Evolutionary conservation across 64 coral and sea anemone genomes (phyloP).

Genomic region (Acropora yongei): DNA sequence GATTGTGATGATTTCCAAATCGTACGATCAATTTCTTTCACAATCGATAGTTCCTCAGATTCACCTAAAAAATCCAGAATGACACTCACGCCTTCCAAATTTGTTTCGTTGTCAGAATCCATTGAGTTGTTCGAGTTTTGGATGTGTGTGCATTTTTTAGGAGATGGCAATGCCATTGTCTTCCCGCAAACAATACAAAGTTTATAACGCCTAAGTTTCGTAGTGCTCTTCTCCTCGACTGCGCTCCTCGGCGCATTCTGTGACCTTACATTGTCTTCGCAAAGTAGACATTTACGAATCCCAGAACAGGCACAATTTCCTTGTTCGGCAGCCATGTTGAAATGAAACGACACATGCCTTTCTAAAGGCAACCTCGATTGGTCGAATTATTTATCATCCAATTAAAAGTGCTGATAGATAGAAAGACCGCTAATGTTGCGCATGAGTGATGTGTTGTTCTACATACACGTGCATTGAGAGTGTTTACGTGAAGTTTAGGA

Average conservation of each 20-base stretch:
- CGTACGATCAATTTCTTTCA: conserved; percentile 81
- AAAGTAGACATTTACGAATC: conserved; percentile 88
- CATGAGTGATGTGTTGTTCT: conserved; percentile 41
- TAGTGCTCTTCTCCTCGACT: background rate
- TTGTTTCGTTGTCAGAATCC: background rate
- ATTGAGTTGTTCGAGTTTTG: background rate
- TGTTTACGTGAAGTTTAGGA: conserved; percentile 12
- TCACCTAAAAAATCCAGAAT: conserved; percentile 81
- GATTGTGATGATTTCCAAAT: conserved; percentile 93
- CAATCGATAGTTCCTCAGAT: conserved; percentile 74
- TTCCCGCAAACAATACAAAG: conserved; percentile 77
- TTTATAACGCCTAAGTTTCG: conserved; percentile 34
- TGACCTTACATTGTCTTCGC: conserved; percentile 60
- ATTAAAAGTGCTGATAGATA: conserved; percentile 56
- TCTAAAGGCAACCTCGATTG: conserved; percentile 64
- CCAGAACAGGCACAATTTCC: conserved; percentile 76
- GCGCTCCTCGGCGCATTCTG: background rate
- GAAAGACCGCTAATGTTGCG: conserved; percentile 28
- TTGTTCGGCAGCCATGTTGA: conserved; percentile 68
- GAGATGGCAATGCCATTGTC: background rate
- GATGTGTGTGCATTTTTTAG: conserved; percentile 40
- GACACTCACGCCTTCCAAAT: conserved; percentile 69
- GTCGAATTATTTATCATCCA: conserved; percentile 49
- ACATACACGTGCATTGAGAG: conserved; percentile 53
- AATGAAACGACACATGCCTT: background rate